Conservation (phyloP, 2,113 vertebrate species). For the Microtus montanus region DNA sequence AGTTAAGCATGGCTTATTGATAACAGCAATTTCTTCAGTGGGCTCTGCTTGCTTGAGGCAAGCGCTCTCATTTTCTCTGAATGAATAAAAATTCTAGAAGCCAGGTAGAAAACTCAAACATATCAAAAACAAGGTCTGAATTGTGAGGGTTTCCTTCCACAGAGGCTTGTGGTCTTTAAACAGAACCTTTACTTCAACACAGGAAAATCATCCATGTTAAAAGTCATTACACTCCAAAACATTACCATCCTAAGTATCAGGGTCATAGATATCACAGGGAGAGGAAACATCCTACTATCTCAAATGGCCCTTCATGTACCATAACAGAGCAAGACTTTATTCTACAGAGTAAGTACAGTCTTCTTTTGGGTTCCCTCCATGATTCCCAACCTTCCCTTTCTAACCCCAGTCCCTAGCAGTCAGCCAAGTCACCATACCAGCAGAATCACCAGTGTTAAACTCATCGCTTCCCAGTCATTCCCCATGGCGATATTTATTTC, state of each 20-base stretch:
- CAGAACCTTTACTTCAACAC: neutral
- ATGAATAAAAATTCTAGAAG: neutral
- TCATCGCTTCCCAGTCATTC: neutral
- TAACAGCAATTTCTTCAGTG: too few species aligned
- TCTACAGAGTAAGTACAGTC: neutral
- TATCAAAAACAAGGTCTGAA: neutral
- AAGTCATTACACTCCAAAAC: neutral
- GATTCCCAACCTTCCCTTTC: neutral
- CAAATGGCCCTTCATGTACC: neutral
- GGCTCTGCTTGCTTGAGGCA: too few species aligned
- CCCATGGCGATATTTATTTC: slow-evolving; percentile 45
- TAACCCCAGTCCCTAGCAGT: neutral
- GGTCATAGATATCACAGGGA: neutral
- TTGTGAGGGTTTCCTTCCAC: neutral
- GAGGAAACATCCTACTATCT: neutral
- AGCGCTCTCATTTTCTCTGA: neutral
- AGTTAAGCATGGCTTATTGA: too few species aligned
- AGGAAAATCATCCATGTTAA: neutral
- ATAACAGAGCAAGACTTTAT: rapidly evolving
- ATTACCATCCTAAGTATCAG: neutral
- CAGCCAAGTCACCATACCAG: neutral
- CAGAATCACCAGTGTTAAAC: neutral
- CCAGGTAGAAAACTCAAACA: neutral
- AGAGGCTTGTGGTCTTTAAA: neutral
- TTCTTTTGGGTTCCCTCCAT: neutral